Evolutionary conservation across 2,113 vertebrate genomes (phyloP), one percentile per base, ranked within the genome.

Genomic region (Mohoua ochrocephala): DNA sequence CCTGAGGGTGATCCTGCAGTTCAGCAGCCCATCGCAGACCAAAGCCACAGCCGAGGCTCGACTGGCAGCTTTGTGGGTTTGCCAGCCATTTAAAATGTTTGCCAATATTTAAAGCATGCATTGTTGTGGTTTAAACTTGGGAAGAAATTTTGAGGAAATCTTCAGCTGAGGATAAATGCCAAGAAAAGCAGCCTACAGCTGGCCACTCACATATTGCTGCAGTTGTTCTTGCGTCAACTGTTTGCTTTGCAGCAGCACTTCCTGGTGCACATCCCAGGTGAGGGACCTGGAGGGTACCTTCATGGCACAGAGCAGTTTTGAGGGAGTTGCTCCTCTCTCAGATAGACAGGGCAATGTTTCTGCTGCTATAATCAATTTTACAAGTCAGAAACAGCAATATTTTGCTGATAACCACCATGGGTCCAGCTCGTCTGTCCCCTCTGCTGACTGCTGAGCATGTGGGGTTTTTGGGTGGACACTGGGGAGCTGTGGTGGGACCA

Each of bases 391-490:
- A 57, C 13, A 4, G 12, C 45, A 37, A 27, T 15, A n/a, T 85
- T 57, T 75, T 0, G 0, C 30, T 6, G 39, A 39, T 56, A 47
- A 41, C 4, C 3, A 0, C 17, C 15, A 11, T 10, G 4, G 8
- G 3, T n/a, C 53, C 14, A 3, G 78, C 90, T 93, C 84, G 71
- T 79, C 70, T 47, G 4, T 87, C 82, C 85, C 87, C 57, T 90
- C 74, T 93, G 67, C 85, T 96, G 95, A 87, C 74, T 90, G 60
- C 54, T 2, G 31, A 12, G 37, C 2, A 0, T 6, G 69, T 0
- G 19, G 30, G 13, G 54, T 33, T 20, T 9, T 8, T 5, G 13
- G 59, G 21, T 4, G 30, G 67, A 87, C 16, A 13, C 20, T 0
- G 0, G 10, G 63, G 37, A 71, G 6, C 23, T 3, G 1, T n/a